Conservation (phyloP, 2,113 vertebrate genomes). For the Nothobranchius kuhntae region DNA sequence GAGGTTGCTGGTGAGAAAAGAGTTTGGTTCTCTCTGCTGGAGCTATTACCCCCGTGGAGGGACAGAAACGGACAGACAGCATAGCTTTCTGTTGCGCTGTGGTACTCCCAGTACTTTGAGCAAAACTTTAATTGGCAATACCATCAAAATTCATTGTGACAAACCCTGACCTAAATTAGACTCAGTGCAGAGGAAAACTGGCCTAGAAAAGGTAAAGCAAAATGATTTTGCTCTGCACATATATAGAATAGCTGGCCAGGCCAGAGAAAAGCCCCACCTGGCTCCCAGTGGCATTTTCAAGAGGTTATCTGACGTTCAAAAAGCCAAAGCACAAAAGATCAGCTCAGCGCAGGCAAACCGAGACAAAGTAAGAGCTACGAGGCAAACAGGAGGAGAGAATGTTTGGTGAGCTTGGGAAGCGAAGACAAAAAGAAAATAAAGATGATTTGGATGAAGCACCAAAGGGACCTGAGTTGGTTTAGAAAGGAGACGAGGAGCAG, state of each 20-base stretch:
- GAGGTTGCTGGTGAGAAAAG: too few species aligned
- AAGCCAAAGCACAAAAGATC: not conserved
- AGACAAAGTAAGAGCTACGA: not conserved
- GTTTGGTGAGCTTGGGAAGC: not conserved
- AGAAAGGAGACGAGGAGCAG: conserved; percentile 1
- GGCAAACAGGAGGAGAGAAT: not conserved
- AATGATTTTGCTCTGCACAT: too few species aligned
- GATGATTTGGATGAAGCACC: not conserved
- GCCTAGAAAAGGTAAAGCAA: too few species aligned
- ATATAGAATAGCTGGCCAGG: too few species aligned
- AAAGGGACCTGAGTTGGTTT: not conserved
- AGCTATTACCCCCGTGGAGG: too few species aligned
- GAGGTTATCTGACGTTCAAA: not conserved
- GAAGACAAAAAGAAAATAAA: not conserved
- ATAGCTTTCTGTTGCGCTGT: not conserved
- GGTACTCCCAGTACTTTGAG: not conserved
- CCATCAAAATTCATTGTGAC: not conserved
- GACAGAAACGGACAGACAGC: too few species aligned
- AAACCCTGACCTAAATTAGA: not conserved
- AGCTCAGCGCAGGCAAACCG: not conserved
- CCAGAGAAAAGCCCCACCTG: not conserved
- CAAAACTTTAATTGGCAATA: not conserved
- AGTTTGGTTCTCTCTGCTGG: too few species aligned
- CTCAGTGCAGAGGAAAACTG: too few species aligned
- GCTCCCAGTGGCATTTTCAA: not conserved